Base-by-base conservation (phyloP, 2,113 vertebrate species). In the Syngnathus floridae region DNA sequence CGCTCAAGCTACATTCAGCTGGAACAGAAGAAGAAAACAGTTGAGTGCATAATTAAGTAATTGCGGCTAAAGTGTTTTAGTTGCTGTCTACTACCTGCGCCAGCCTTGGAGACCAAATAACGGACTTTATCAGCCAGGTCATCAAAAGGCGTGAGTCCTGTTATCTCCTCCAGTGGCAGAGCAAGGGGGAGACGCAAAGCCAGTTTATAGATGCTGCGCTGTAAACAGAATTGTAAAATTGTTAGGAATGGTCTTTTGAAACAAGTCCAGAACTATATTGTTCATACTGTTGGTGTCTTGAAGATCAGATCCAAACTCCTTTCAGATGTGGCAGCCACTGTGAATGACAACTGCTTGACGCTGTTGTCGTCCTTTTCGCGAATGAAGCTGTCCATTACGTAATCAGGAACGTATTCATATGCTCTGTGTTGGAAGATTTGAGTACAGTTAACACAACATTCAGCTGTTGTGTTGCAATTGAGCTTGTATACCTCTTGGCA, bases 151-250 rank as follows among this genome's bases (percentile, higher is more conserved):
- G 61, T 67, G n/a, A 83, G 61, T 49, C 41, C 61, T 38, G 56
- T 67, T 8, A 80, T 10, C 45, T 65, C 77, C 3, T 79, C 81
- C n/a, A 91, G 66, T 6, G 93, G 90, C 62, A 94, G 41, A 35
- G 82, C 21, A 3, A 90, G 13, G 7, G 91, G 91, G 65, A 95
- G 85, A 49, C n/a, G 66, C 36, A 91, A 0, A 71, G 76, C 71
- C 78, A 80, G 61, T 69, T 84, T 89, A 45, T 88, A 92, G 61
- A 88, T 31, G 6, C 74, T 84, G 60, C 63, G 31, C 94, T 95
- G 85, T 48, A 79, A 81, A 74, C 6, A 46, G 52, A 73, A 60
- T 16, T 58, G 61, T 46, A 38, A 8, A 52, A 17, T 26, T 21
- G 66, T 62, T 40, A 22, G 11, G 56, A 21, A 48, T 31, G 7